Percentiles rank a stretch among this genome's conserved stretches.
These are phyloP conservation scores for Yoshiicerus persimilis DNA, from an alignment of 1,140 invertebrate genomes.

Conservation along the genomic window DNA sequence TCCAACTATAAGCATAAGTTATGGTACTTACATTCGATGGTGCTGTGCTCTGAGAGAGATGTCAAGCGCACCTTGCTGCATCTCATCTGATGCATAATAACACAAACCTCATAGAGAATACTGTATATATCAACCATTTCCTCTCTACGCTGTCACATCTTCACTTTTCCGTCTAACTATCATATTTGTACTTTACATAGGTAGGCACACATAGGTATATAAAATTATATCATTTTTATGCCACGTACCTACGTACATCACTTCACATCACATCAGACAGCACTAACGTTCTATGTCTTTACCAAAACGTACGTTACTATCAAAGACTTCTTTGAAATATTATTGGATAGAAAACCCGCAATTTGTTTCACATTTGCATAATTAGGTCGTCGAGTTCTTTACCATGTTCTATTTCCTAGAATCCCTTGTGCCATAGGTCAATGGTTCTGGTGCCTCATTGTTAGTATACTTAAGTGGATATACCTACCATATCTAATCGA, in stretches of 20 bases:
- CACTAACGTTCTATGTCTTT: neutral
- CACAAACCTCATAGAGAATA: neutral
- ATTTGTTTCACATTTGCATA: conserved; percentile 14
- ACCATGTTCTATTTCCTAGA: neutral
- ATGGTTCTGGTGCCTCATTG: neutral
- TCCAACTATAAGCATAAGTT: conserved; percentile 22
- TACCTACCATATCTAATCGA: neutral
- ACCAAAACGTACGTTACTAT: neutral
- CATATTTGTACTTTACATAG: neutral
- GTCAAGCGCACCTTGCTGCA: conserved; percentile 19
- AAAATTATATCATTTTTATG: neutral
- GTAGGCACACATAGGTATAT: neutral
- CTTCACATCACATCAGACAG: neutral
- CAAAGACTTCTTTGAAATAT: conserved; percentile 5
- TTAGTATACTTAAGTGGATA: neutral
- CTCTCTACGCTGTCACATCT: neutral
- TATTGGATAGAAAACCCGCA: neutral
- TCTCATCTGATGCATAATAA: conserved; percentile 22
- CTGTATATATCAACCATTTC: neutral
- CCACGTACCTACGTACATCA: too few species aligned
- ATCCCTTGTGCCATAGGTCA: neutral
- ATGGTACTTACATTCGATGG: conserved; percentile 16
- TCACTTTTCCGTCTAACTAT: neutral
- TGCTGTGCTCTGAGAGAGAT: conserved; percentile 5
- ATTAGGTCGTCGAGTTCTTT: neutral